Base-by-base conservation (phyloP, 2,888 invertebrate species). In the Epiblema foenella region DNA sequence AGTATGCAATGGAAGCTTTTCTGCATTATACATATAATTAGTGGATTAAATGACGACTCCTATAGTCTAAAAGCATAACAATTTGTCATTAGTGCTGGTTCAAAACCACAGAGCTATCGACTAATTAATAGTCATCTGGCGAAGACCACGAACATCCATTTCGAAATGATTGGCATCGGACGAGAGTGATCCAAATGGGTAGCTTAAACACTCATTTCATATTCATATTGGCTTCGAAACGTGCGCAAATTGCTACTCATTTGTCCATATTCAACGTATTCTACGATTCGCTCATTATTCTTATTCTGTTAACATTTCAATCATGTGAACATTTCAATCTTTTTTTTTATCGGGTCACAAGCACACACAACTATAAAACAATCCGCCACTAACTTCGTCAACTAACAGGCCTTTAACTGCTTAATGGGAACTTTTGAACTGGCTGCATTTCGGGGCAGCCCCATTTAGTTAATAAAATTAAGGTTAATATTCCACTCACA, bases 141-240 rank as follows among this genome's bases (percentile, higher is more conserved):
- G 81, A 79, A 81, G 84, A 87, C 90, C 90, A 78, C 89, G 82
- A 80, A 84, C 86, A 85, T 89, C 85, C 87, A 89, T 90, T 88
- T 89, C 81, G 84, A 86, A 88, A 87, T 89, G 87, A 90, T 90
- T 87, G 89, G 86, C 87, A 84, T 83, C 82, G 79, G 81, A 80
- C 80, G 86, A 85, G 87, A 87, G 89, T 89, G 88, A 91, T 91
- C 88, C 88, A 86, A 90, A 90, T 89, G 86, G 85, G 84, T 83
- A 82, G 89, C 87, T 90, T 89, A 89, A 90, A 89, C 81, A 87
- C 88, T 91, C 90, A 91, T 91, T 90, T 88, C 84, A 89, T 90
- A 91, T 92, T 92, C 90, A 89, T 89, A 87, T 90, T 89, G 84
- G 85, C 83, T 85, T 74, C 81, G 83, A 79, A 86, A 83, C 82